These are phyloP conservation scores for Channa maculata DNA, from an alignment of 2,113 vertebrate genomes.

Conservation along the genomic window DNA sequence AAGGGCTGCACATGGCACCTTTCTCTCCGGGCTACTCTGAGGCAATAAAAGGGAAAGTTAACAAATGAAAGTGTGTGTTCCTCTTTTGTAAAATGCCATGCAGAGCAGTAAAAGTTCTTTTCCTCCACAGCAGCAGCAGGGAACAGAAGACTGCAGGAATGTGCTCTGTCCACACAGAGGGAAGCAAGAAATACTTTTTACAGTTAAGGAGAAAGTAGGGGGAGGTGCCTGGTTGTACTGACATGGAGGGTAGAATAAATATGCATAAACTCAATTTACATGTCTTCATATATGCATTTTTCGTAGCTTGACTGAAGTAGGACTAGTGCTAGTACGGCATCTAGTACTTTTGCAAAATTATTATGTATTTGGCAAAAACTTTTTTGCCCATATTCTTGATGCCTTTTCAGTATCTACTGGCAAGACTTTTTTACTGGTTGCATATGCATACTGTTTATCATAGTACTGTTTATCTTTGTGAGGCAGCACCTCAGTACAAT, in stretches of 20 bases:
- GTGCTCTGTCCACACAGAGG: constrained; percentile 45
- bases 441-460: too few relatives aligned
- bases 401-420: too few relatives aligned
- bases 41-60: constrained; percentile 62
- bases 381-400: too few relatives aligned
- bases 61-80: constrained; percentile 58
- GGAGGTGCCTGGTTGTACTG: constrained; percentile 17
- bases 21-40: constrained; percentile 48
- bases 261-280: not conserved
- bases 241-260: constrained; percentile 9
- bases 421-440: too few relatives aligned
- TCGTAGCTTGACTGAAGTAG: too few relatives aligned
- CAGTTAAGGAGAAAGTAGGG: constrained; percentile 9
- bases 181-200: constrained; percentile 18
- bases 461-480: too few relatives aligned
- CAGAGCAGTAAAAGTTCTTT: constrained; percentile 55
- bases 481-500: too few relatives aligned
- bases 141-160: constrained; percentile 62
- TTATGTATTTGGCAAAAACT: too few relatives aligned
- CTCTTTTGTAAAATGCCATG: constrained; percentile 59
- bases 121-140: constrained; percentile 53
- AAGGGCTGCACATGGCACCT: constrained; percentile 45
- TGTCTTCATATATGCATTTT: too few relatives aligned
- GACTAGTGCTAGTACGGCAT: too few relatives aligned
- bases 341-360: too few relatives aligned